Evolutionary conservation across 2,888 invertebrate species (phyloP).

Genomic region (Poecilobothrus nobilitatus): DNA sequence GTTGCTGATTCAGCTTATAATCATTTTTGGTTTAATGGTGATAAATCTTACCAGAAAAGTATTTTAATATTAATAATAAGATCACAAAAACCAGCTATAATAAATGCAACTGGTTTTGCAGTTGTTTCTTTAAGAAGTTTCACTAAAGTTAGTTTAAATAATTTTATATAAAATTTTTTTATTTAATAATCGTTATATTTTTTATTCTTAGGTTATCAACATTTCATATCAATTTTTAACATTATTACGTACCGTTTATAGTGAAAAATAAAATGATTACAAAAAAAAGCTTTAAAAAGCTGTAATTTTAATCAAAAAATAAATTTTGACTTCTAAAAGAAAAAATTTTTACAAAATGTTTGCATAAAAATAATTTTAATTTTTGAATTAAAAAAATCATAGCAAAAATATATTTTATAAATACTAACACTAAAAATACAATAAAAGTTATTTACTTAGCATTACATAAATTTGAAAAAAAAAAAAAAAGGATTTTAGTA

Average conservation of each 20-base stretch:
- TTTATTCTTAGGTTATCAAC: not conserved
- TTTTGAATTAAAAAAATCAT: too few relatives aligned
- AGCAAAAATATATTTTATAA: too few relatives aligned
- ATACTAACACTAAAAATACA: too few relatives aligned
- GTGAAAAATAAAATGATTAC: not conserved
- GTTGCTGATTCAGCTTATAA: conserved; percentile 12
- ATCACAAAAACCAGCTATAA: conserved; percentile 13
- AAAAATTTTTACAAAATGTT: too few relatives aligned
- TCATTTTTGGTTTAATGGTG: conserved; percentile 12
- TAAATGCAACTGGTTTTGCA: conserved; percentile 12
- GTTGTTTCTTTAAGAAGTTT: conserved; percentile 7
- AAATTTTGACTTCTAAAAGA: too few relatives aligned
- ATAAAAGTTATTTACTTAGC: too few relatives aligned
- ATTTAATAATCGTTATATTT: not conserved
- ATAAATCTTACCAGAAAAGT: conserved; percentile 10
- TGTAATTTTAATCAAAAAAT: too few relatives aligned
- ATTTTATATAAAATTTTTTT: too few relatives aligned
- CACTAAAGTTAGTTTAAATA: not conserved
- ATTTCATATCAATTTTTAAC: conserved; percentile 6
- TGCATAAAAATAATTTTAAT: too few relatives aligned
- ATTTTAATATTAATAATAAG: conserved; percentile 11
- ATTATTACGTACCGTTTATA: not conserved
- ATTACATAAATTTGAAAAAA: too few relatives aligned
- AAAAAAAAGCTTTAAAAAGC: too few relatives aligned
- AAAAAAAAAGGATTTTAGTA: too few relatives aligned